Base-by-base conservation (phyloP, 2,113 vertebrate genomes). In the Actenoides hombroni region DNA sequence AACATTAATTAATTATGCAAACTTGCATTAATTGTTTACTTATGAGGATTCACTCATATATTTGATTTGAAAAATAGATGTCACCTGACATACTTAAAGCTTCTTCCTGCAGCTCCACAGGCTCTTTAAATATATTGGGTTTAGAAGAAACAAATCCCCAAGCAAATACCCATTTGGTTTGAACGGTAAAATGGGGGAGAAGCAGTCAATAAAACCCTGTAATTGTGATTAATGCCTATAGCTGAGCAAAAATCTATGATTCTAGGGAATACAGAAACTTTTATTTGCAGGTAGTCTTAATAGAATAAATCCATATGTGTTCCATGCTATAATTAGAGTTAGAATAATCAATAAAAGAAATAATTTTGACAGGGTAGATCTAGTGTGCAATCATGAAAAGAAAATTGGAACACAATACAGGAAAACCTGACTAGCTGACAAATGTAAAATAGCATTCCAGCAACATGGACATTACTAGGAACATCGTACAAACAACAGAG, bases 181-280 rank as follows among this genome's bases (percentile, higher is more conserved):
- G 42, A 79, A 13, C 8, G n/a, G 13, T 60, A 88, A 94, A 95
- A 82, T 61, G 18, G 7, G 17, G 5, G 2, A 61, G 40, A 97
- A 95, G 70, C 48, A 83, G 29, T 87, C 81, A 70, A 88, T 92
- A 64, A 76, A 92, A 86, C 8, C 10, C 31, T 61, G 13, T 65
- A 90, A 96, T 88, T 96, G 24, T 76, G 37, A 90, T 90, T 94
- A 89, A 97, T 93, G 53, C 20, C 28, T 39, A 39, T 23, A 81
- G 29, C 61, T 77, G 80, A 67, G 33, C 28, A 91, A 35, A 91
- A 93, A 74, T 40, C 44, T 88, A 33, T 63, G 18, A 26, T 51
- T 95, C 57, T 51, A 92, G 71, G 71, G 15, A 77, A 23, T 81
- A 57, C 8, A 70, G 42, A 89, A 42, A 24, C n/a, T 88, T 71